Conservation (phyloP, 2,113 vertebrate genomes). For the Nicator chloris region DNA sequence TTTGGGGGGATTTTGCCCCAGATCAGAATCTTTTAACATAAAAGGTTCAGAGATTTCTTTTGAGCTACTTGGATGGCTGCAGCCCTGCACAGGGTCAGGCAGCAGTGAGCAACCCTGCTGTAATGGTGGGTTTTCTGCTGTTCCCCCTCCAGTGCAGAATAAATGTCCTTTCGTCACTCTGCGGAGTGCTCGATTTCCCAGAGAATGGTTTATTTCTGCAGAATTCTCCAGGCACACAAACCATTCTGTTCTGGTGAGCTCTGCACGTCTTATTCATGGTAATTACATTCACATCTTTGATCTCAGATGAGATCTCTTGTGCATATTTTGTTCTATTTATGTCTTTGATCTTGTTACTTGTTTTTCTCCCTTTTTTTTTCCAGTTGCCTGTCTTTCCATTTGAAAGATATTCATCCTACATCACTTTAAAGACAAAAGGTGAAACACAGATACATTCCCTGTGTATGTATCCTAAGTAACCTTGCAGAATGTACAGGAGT, state of each 20-base stretch:
- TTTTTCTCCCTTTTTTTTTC: constrained; percentile 1
- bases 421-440: constrained; percentile 67
- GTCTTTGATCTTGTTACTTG: constrained; percentile 77
- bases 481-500: not conserved
- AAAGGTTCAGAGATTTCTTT: not conserved
- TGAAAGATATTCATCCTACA: constrained; percentile 54
- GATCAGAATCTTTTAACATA: not conserved
- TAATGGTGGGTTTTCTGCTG: not conserved
- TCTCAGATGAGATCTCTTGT: constrained; percentile 75
- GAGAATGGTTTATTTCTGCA: constrained; percentile 25
- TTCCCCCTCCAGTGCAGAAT: not conserved
- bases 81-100: not conserved
- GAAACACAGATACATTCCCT: not conserved
- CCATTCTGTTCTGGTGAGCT: constrained; percentile 69
- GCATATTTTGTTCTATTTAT: constrained; percentile 81
- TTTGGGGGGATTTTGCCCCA: accelerated
- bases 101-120: not conserved
- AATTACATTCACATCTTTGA: constrained; percentile 76
- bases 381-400: constrained; percentile 58
- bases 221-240: constrained; percentile 51
- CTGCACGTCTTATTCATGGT: constrained; percentile 65
- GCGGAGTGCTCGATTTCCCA: constrained; percentile 1
- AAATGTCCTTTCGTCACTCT: constrained; percentile 42
- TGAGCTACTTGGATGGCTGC: not conserved
- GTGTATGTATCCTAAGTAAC: constrained; percentile 35